Evolutionary conservation across 1,140 invertebrate species (phyloP).

Genomic region (Penaeus japonicus): DNA sequence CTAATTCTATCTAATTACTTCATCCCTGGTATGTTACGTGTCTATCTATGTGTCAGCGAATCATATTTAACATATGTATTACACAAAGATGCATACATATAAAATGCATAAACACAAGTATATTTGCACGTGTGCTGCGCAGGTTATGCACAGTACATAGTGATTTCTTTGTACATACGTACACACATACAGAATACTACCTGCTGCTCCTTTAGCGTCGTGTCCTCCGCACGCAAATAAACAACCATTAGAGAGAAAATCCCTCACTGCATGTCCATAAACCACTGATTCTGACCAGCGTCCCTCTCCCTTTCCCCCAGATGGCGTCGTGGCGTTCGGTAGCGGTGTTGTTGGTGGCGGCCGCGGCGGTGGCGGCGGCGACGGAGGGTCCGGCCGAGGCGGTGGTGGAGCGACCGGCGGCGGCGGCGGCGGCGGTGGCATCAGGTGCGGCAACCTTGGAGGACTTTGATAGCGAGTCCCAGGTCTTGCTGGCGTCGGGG

Average conservation of each 20-base stretch:
- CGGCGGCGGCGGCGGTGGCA: not conserved
- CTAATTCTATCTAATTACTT: no score
- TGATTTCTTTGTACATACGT: not conserved
- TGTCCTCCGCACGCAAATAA: no score
- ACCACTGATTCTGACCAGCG: not conserved
- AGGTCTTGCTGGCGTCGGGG: not conserved
- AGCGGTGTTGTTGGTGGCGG: not conserved
- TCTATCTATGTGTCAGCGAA: no score
- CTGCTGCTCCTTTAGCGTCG: not conserved
- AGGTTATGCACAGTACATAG: not conserved
- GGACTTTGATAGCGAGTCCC: no score
- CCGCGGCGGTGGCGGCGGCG: slow-evolving; percentile 6
- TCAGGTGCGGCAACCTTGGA: not conserved
- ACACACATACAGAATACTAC: not conserved
- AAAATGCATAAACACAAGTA: not conserved
- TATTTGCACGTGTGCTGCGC: not conserved
- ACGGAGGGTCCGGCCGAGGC: not conserved
- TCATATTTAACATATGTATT: not conserved
- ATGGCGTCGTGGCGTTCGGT: not conserved
- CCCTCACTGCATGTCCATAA: no score
- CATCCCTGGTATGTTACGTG: no score
- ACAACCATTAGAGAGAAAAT: no score
- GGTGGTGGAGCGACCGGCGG: slow-evolving; percentile 18
- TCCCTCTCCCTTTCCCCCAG: not conserved
- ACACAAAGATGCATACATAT: not conserved